phyloP scores from a whole-genome alignment of 2,113 vertebrate species.

The Brachyhypopomus occidentalis region DNA sequence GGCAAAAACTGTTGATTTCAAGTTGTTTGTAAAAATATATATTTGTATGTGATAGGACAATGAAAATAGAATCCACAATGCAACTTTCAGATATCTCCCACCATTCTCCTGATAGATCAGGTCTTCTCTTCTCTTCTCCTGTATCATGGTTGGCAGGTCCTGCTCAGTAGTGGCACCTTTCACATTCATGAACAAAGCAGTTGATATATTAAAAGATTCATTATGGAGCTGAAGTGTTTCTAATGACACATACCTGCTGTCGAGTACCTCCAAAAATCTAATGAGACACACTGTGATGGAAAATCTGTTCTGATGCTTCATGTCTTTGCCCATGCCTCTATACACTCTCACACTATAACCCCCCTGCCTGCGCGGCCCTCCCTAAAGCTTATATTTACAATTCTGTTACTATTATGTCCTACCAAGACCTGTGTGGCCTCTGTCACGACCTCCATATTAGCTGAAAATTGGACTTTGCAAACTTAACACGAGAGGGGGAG shows the following conservation, averaged over 20 bases:
- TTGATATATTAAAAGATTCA: constrained; percentile 88
- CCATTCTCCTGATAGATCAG: not conserved
- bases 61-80: not conserved
- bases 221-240: constrained; percentile 86
- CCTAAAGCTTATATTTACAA: constrained; percentile 80
- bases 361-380: constrained; percentile 72
- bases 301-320: constrained; percentile 74
- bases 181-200: constrained; percentile 86
- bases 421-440: constrained; percentile 82
- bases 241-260: constrained; percentile 88
- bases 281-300: constrained; percentile 83
- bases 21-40: not conserved
- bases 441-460: constrained; percentile 86
- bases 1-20: not conserved
- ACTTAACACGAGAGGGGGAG: constrained; percentile 63
- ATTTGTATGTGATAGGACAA: not conserved
- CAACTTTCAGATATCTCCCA: not conserved
- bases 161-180: constrained; percentile 70
- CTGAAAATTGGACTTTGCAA: constrained; percentile 86
- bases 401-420: constrained; percentile 86
- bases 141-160: constrained; percentile 64
- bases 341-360: constrained; percentile 64
- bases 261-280: constrained; percentile 84
- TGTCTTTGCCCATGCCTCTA: constrained; percentile 45
- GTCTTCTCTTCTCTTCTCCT: not conserved